Base-by-base conservation (phyloP, 2,113 vertebrate species). In the Recurvirostra avosetta region DNA sequence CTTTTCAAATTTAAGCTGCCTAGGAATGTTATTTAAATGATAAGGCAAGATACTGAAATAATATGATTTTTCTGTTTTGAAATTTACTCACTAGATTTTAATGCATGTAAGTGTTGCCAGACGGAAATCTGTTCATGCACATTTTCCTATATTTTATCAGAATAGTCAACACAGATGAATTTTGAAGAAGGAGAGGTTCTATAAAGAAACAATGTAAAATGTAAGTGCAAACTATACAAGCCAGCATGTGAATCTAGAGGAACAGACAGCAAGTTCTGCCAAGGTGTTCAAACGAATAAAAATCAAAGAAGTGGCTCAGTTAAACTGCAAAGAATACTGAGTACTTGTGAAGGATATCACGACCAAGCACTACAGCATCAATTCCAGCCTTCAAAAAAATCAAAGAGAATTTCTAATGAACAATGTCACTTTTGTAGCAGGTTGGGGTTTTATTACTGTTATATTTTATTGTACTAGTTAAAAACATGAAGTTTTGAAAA, bases 321-420 rank as follows among this genome's bases (percentile, higher is more conserved):
- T 97, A 95, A 93, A 79, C 61, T 70, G 72, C 52, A 88, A 95
- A 83, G 63, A 92, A 94, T 58, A 82, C n/a, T 15, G 72, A 82
- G 43, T 45, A n/a, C 56, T 84, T 38, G 50, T 3, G 34, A 97
- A 93, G 25, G 38, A 79, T 81, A 94, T 52, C 87, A 91, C 65
- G 93, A 90, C 56, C 45, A 78, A 91, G 34, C n/a, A 78, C 55
- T 86, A 90, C 21, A 14, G 38, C 50, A 67, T 80, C 94, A 94
- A 41, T 89, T 70, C 43, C 82, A 89, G 36, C 40, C 71, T 88
- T 92, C 65, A 88, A 67, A 88, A 88, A 79, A 94, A 92, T 74
- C 81, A 97, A 94, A 96, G 50, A 61, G 84, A 96, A 96, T 97
- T 88, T 86, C 47, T 88, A 77, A 94, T 62, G 40, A 88, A 91